These are phyloP conservation scores for Metallyticus violacea DNA, from an alignment of 2,888 invertebrate genomes.

Conservation along the genomic window DNA sequence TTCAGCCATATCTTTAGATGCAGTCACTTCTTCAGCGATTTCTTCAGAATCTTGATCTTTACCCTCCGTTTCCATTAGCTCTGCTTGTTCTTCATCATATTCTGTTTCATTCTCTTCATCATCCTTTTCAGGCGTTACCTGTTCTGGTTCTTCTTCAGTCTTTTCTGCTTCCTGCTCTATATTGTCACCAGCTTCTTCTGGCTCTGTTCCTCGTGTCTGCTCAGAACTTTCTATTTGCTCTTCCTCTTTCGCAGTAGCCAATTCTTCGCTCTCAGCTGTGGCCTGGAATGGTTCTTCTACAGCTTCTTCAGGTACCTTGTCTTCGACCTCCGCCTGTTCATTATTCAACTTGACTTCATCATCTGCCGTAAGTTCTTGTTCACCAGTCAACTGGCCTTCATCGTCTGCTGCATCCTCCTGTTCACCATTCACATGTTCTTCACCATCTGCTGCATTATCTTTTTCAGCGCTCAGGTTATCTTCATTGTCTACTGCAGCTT, in stretches of 20 bases:
- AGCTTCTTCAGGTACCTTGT: neutral
- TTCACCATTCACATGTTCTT: constrained; percentile 26
- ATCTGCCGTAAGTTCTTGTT: neutral
- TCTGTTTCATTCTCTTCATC: constrained; percentile 38
- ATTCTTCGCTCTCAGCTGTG: neutral
- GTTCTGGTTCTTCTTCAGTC: constrained; percentile 44
- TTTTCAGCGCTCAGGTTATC: constrained; percentile 42
- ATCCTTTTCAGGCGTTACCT: constrained; percentile 39
- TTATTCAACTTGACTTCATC: neutral
- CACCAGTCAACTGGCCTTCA: constrained; percentile 1
- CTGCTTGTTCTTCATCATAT: constrained; percentile 44
- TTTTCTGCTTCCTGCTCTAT: neutral
- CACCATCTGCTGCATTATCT: neutral
- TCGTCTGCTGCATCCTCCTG: constrained; percentile 47
- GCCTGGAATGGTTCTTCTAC: neutral
- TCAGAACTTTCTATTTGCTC: neutral
- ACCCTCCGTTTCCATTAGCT: constrained; percentile 47
- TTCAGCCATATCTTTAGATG: constrained; percentile 2
- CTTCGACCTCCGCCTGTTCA: neutral
- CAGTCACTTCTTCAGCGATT: constrained; percentile 52
- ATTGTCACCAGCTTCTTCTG: neutral
- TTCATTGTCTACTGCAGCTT: constrained; percentile 27
- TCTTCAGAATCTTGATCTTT: constrained; percentile 4
- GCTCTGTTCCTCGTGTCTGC: neutral
- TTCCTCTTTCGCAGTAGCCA: neutral